Evolutionary conservation across 37 sponge, comb jelly and placozoan genomes (phyloP), one percentile per base, ranked within the genome.

Genomic region (Axinella damicornis): DNA sequence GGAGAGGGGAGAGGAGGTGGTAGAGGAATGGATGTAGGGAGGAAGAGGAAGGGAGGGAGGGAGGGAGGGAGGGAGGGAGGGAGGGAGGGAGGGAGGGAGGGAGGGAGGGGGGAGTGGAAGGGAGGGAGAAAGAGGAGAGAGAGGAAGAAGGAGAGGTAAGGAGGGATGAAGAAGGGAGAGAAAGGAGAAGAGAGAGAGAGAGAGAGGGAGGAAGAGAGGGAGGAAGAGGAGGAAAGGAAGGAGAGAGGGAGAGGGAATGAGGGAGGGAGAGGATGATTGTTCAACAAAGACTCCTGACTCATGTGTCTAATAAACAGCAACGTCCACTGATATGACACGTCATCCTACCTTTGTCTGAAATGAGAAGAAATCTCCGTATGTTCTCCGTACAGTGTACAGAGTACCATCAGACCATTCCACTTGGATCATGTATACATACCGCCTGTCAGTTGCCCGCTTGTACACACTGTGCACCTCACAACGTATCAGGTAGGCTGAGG

Each of bases 291-390:
- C n/a, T n/a, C n/a, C n/a, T n/a, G n/a, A n/a, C n/a, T n/a, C n/a
- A n/a, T n/a, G n/a, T n/a, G n/a, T n/a, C n/a, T n/a, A n/a, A n/a
- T n/a, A n/a, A n/a, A n/a, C n/a, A n/a, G n/a, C n/a, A n/a, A n/a
- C n/a, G n/a, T n/a, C n/a, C n/a, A n/a, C n/a, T n/a, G n/a, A n/a
- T n/a, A n/a, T n/a, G n/a, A n/a, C n/a, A n/a, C n/a, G 9, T 46
- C 46, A 46, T 46, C n/a, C 22, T 6, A 94, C 94, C 76, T 94
- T 90, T 66, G 77, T 94, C 35, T 94, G 94, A 59, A 94, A 94
- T 19, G 79, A 86, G 83, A 94, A 94, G 84, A 94, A 94, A 30
- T 94, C 94, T 14, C 94, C 94, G 59, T 94, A 94, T 0, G 94
- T 90, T 34, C 94, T 82, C 31, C 87, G 73, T 13, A 94, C 73